A percentile compares a stretch with the other conserved stretches of the same genome.
These are phyloP conservation scores for Plecotus auritus DNA, from an alignment of 2,113 vertebrate genomes.

Conservation along the genomic window DNA sequence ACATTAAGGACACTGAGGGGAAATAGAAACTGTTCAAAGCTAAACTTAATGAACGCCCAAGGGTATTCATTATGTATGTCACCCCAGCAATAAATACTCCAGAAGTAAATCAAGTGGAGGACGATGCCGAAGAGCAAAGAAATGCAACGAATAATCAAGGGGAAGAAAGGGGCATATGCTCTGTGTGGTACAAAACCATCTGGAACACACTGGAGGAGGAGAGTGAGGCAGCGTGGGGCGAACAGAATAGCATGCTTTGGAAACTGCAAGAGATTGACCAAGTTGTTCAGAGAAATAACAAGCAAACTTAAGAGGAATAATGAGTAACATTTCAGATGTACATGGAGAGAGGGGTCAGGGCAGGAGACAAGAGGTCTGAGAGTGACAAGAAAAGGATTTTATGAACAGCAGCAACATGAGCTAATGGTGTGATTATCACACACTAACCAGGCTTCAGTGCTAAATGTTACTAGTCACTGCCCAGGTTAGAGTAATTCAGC, in stretches of 20 bases:
- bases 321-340: slow-evolving; percentile 32
- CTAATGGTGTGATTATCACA: background rate
- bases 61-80: slow-evolving; percentile 62
- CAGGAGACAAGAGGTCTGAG: background rate
- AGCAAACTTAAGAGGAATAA: background rate
- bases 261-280: background rate
- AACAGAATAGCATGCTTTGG: background rate
- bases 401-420: background rate
- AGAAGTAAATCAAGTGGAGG: slow-evolving; percentile 72
- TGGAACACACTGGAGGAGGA: slow-evolving; percentile 58
- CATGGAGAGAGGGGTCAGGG: background rate
- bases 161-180: slow-evolving; percentile 61
- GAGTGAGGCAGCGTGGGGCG: background rate
- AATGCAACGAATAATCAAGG: slow-evolving; percentile 58
- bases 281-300: background rate
- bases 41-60: slow-evolving; percentile 66
- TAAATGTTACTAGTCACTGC: slow-evolving; percentile 8
- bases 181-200: slow-evolving; percentile 61
- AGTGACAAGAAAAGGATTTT: slow-evolving; percentile 2
- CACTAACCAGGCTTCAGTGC: background rate
- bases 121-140: slow-evolving; percentile 30
- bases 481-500: background rate
- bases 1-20: slow-evolving; percentile 52
- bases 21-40: slow-evolving; percentile 63
- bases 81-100: slow-evolving; percentile 64